Conservation (phyloP, 2,113 vertebrate genomes). For the Vanacampus margaritifer region DNA sequence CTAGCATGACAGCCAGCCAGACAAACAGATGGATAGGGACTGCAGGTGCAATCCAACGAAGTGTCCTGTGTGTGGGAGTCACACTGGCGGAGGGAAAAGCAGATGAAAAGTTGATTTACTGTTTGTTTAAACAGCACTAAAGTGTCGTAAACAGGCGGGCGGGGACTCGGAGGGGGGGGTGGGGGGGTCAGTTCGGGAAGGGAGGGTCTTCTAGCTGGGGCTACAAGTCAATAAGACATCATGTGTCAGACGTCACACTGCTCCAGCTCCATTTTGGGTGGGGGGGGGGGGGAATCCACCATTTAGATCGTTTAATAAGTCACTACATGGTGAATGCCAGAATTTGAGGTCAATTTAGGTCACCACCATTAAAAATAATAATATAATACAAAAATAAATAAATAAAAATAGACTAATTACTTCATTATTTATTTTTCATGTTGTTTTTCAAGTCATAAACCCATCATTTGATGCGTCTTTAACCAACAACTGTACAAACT, state of each 20-base stretch:
- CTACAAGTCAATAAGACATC: constrained; percentile 51
- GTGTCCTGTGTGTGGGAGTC: neutral
- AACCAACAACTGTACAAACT: no score
- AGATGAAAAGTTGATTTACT: constrained; percentile 40
- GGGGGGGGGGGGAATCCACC: no score
- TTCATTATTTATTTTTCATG: no score
- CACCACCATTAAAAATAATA: no score
- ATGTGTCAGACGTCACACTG: constrained; percentile 12
- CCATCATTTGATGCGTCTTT: no score
- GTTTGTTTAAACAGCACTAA: constrained; percentile 52
- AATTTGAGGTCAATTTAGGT: no score
- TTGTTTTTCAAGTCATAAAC: no score
- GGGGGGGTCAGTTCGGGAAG: neutral
- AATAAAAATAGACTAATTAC: no score
- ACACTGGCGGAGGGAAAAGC: neutral
- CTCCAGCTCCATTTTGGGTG: no score
- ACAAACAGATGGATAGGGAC: neutral
- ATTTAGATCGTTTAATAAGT: no score
- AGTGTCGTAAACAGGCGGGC: constrained; percentile 18
- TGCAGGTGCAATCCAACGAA: neutral
- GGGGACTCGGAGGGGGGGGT: constrained; percentile 5
- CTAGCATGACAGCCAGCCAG: neutral
- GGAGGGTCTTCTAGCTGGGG: constrained; percentile 24
- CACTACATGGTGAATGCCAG: no score
- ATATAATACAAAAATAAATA: no score